Conservation (phyloP, 2,113 vertebrate species). For the Semicossyphus pulcher region DNA sequence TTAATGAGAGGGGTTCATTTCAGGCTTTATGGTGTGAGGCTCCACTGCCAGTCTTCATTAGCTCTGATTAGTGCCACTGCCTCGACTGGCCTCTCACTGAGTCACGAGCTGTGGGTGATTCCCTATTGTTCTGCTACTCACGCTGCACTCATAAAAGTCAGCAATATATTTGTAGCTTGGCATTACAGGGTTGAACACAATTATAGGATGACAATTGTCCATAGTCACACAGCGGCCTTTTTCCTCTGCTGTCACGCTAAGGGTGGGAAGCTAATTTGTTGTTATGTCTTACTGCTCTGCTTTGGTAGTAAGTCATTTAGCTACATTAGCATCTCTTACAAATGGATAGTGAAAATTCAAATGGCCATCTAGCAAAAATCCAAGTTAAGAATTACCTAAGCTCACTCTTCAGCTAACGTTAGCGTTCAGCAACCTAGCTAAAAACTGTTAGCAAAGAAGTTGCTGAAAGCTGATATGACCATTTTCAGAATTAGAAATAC, state of each 20-base stretch:
- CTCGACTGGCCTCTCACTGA: conserved; percentile 46
- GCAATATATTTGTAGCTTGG: background rate
- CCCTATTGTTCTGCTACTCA: conserved; percentile 36
- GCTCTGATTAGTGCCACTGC: conserved; percentile 84
- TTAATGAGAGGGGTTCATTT: conserved; percentile 86
- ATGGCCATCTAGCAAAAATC: too few relatives aligned
- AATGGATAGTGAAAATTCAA: too few relatives aligned
- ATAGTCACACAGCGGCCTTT: background rate
- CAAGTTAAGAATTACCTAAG: too few relatives aligned
- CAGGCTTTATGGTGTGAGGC: conserved; percentile 76
- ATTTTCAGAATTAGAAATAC: too few relatives aligned
- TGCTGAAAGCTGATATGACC: too few relatives aligned
- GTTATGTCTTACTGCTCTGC: background rate
- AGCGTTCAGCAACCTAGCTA: too few relatives aligned
- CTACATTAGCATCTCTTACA: too few relatives aligned
- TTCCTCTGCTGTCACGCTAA: background rate
- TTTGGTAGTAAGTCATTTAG: background rate
- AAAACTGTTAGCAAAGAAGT: too few relatives aligned
- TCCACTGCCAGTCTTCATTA: conserved; percentile 88
- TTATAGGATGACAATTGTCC: background rate
- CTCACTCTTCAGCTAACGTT: too few relatives aligned
- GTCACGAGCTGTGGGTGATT: conserved; percentile 53
- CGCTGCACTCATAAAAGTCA: conserved; percentile 17
- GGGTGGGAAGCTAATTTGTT: background rate
- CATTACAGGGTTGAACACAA: background rate